phyloP scores from a whole-genome alignment of 1,140 invertebrate species.

The Micrasema longulum region DNA sequence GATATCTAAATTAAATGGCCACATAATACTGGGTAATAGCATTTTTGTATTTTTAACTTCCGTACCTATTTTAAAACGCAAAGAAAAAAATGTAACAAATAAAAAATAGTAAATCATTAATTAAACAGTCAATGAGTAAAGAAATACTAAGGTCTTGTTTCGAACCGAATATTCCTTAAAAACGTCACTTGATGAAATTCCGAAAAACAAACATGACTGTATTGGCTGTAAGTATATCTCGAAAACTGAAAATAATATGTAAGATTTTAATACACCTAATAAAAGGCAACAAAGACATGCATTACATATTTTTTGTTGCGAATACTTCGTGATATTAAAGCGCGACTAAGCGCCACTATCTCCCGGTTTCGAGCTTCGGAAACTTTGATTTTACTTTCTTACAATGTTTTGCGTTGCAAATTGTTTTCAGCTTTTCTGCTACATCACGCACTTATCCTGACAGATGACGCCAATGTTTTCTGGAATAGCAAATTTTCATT shows the following conservation, averaged over 20 bases:
- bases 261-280: background rate
- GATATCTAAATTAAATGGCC: too few species aligned
- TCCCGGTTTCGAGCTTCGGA: background rate
- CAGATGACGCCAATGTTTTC: constrained; percentile 13
- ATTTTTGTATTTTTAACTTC: too few species aligned
- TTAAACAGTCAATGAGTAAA: too few species aligned
- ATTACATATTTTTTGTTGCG: too few species aligned
- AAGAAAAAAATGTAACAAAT: too few species aligned
- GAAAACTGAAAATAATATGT: too few species aligned
- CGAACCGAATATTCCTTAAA: background rate
- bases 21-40: too few species aligned
- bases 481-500: constrained; percentile 1
- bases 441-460: constrained; percentile 11
- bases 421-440: constrained; percentile 5
- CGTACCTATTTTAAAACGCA: too few species aligned
- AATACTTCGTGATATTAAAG: too few species aligned
- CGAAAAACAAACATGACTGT: constrained; percentile 5
- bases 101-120: too few species aligned
- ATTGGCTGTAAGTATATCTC: background rate
- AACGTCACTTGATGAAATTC: constrained; percentile 1
- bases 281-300: background rate
- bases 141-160: background rate
- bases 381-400: background rate
- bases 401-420: constrained; percentile 11
- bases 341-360: background rate